Evolutionary conservation across 1,140 invertebrate genomes (phyloP).

Genomic region (Thaumetopoea pityocampa): DNA sequence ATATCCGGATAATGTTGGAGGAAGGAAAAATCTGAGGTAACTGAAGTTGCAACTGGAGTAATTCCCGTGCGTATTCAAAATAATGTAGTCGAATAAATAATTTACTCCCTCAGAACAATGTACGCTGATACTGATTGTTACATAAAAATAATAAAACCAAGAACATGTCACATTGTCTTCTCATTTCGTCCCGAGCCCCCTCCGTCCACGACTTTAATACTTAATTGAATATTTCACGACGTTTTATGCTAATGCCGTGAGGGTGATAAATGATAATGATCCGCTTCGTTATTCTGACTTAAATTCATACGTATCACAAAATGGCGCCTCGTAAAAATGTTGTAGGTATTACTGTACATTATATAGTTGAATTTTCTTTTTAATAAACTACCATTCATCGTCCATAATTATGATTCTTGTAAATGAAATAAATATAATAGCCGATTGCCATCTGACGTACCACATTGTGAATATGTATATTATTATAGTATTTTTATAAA

Average conservation of each 20-base stretch:
- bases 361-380: no score
- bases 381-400: no score
- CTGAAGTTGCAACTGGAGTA: constrained; percentile 28
- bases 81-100: constrained; percentile 37
- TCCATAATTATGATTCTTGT: no score
- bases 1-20: background rate
- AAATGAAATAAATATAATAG: no score
- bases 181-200: constrained; percentile 24
- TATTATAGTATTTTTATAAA: no score
- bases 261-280: constrained; percentile 30
- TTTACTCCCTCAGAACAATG: constrained; percentile 44
- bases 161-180: constrained; percentile 30
- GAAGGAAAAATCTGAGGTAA: background rate
- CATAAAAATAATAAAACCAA: constrained; percentile 52
- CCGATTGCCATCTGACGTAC: no score
- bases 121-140: constrained; percentile 55
- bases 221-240: constrained; percentile 31
- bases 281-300: constrained; percentile 16
- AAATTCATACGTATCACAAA: constrained; percentile 17
- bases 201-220: constrained; percentile 21
- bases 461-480: no score
- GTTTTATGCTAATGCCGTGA: constrained; percentile 25
- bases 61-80: constrained; percentile 34
- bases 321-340: constrained; percentile 5
- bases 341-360: constrained; percentile 11